Base-by-base conservation (phyloP, 2,797 vertebrate species). In the Echiichthys vipera region DNA sequence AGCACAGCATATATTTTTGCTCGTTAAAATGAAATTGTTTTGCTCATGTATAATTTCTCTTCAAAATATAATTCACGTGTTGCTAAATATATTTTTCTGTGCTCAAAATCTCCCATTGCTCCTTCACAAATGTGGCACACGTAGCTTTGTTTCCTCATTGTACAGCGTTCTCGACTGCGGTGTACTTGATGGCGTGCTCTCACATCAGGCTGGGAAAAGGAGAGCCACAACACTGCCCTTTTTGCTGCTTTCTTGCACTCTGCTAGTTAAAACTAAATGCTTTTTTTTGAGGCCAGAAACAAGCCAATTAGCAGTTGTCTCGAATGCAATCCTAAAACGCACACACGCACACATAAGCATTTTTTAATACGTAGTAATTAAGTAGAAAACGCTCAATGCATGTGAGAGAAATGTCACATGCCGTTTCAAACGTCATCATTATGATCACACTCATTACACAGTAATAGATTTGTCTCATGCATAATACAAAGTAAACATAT, bases 401-500 rank as follows among this genome's bases (percentile, higher is more conserved):
- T 45, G 36, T 36, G 58, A 67, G 43, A 30, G 29, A 64, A 81
- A 71, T 65, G 67, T 71, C 66, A 74, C 34, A 63, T 46, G 53
- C 37, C 7, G 7, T 62, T 78, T 74, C 15, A 58, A 53, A 73
- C 58, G 34, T 43, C 43, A 65, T 87, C 39, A 65, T 77, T 58
- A 69, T 34, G 20, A 39, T 20, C 39, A 18, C 69, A 45, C 42
- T 71, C 75, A 77, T 81, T 79, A 81, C 32, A 42, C 61, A 30
- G 57, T 61, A 65, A 20, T 47, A 65, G 22, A 65, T 71, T 65
- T 65, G 27, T 57, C 55, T 69, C 54, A 49, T 77, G 71, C 81
- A 77, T 77, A 58, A 61, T 65, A 77, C 58, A 81, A 74, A 46
- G 10, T 58, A 56, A 62, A 62, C 68, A 37, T 65, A 63, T 65